phyloP scores from a whole-genome alignment of 1,140 invertebrate genomes.

The Zaprionus ghesquierei region DNA sequence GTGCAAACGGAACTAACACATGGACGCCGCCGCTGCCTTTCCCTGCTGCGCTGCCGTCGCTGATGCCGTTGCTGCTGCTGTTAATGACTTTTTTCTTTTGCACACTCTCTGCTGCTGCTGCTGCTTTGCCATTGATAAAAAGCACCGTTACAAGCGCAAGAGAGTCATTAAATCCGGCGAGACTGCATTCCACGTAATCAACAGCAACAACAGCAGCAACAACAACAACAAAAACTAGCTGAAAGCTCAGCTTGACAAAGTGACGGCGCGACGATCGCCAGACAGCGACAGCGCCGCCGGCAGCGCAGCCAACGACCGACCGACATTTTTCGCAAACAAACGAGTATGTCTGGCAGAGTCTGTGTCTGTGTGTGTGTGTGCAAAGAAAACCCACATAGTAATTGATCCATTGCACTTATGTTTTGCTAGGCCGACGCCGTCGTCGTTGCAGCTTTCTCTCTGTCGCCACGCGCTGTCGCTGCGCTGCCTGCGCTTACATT shows the following conservation, averaged over 20 bases:
- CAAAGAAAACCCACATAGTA: slow-evolving; percentile 62
- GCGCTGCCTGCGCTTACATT: slow-evolving; percentile 12
- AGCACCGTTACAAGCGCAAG: slow-evolving; percentile 71
- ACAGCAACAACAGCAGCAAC: slow-evolving; percentile 31
- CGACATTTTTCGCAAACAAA: slow-evolving; percentile 71
- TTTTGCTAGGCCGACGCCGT: slow-evolving; percentile 45
- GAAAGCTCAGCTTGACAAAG: slow-evolving; percentile 48
- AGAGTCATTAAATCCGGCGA: slow-evolving; percentile 78
- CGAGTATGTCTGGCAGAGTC: slow-evolving; percentile 37
- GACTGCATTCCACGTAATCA: slow-evolving; percentile 78
- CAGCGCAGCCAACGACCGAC: slow-evolving; percentile 63
- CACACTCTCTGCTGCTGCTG: not conserved
- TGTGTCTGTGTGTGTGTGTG: slow-evolving; percentile 27
- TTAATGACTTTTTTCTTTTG: slow-evolving; percentile 28
- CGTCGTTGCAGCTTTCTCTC: slow-evolving; percentile 62
- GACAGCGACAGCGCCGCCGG: not conserved
- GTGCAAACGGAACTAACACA: slow-evolving; percentile 45
- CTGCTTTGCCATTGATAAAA: slow-evolving; percentile 67
- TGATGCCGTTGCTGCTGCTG: slow-evolving; percentile 23
- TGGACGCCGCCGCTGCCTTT: slow-evolving; percentile 26
- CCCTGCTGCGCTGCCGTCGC: no score
- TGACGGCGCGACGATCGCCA: slow-evolving; percentile 20
- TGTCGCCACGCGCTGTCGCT: slow-evolving; percentile 1
- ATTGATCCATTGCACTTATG: slow-evolving; percentile 77
- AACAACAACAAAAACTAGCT: slow-evolving; percentile 25